Evolutionary conservation across 2,113 vertebrate genomes (phyloP), one percentile per base, ranked within the genome.

Genomic region (Neodon shergylaensis): DNA sequence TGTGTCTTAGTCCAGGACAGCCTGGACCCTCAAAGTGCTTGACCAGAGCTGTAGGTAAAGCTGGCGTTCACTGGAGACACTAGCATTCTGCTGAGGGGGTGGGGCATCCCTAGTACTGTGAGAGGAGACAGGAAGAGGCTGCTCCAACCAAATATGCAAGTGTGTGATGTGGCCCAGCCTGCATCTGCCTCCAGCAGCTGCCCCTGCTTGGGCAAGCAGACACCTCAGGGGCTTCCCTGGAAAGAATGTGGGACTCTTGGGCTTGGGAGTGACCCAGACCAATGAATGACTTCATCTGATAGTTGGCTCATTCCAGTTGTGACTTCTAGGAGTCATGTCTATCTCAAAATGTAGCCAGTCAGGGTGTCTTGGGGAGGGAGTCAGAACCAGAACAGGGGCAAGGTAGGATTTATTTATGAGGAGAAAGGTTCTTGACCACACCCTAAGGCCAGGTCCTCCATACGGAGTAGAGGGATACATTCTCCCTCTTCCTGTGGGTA

Each of bases 301-400:
- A 39, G 61, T 22, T 72, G 66, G 61, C 28, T 44, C 10, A 63
- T 44, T 44, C 26, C 58, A 63, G n/a, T n/a, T 44, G 13, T 65
- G 54, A 84, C 54, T 84, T 91, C 54, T 26, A 91, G 94, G 66
- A 94, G 24, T 92, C 76, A 16, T 68, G n/a, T 65, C 88, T 61
- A 2, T 84, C 61, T 94, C 87, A 49, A n/a, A 81, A 81, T 81
- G 21, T 58, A 22, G 78, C 39, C 68, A 44, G 68, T 44, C 52
- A 54, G 78, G 86, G 66, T 87, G 54, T 47, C 91, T 91, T 88
- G 76, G 91, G 87, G 70, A 72, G 65, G 47, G 76, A 92, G 49
- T 70, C 78, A 91, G 68, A 96, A 68, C 84, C 68, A 72, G 73
- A 90, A 83, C 73, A 89, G 61, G 86, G 49, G 61, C 63, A 65